Evolutionary conservation across 2,113 vertebrate species (phyloP), one percentile per base, ranked within the genome.

Genomic region (Cyprinodon brontotheroides): DNA sequence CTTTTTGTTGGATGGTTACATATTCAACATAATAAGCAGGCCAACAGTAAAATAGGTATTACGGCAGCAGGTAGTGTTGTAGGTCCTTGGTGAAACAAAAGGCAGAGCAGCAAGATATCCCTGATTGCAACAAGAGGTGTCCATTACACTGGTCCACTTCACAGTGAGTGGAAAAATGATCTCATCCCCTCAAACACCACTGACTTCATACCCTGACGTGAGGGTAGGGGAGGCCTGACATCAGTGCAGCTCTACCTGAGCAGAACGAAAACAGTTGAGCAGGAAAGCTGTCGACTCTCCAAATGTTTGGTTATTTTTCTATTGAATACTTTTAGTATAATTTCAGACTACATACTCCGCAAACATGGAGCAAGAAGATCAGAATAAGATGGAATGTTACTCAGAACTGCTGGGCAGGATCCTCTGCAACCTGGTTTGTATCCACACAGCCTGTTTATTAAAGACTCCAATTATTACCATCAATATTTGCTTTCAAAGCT

Each of bases 101-200:
- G 83, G 13, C 65, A 73, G 75, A 75, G 71, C 50, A 1, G 70
- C 75, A 89, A 20, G 83, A 84, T 84, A 81, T 85, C 88, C 82
- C 89, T 86, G 73, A 87, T 88, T 87, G 86, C 76, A 83, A 83
- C 69, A 87, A 70, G 90, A 93, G 91, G 92, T 93, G 92, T 94
- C 90, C 82, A 78, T 94, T 92, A 94, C 93, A 91, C 75, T 79
- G 79, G 68, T 80, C 86, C 81, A 81, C 82, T 91, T 86, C 84
- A 83, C 85, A 83, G 86, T 88, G 87, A 87, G 86, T 79, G 93
- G 92, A 92, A 94, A 94, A 92, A 93, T 91, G 91, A 95, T 91
- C 93, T 94, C 93, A 93, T 89, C 76, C 80, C 89, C 78, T 87
- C 82, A 84, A 89, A 90, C 87, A 41, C 75, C 77, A 69, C 90